phyloP scores from a whole-genome alignment of 1,140 invertebrate genomes.

The Aricia agestis region DNA sequence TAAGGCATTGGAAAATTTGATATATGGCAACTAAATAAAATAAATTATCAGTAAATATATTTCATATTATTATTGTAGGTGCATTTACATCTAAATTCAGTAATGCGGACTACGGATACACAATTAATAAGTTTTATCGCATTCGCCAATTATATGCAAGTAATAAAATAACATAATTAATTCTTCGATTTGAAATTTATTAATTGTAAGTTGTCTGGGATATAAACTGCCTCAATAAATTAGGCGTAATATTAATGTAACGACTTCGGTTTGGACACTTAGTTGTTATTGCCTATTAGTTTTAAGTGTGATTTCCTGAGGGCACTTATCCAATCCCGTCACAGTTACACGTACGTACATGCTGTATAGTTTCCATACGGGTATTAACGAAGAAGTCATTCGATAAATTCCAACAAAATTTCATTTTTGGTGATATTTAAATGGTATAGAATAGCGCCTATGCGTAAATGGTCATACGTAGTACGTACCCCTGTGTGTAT shows the following conservation, averaged over 20 bases:
- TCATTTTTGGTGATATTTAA: too few species aligned
- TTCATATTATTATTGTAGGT: too few species aligned
- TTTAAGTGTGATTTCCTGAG: constrained; percentile 1
- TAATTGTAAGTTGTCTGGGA: not conserved
- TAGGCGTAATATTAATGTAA: not conserved
- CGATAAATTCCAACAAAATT: too few species aligned
- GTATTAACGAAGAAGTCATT: too few species aligned
- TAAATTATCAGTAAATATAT: too few species aligned
- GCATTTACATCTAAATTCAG: not conserved
- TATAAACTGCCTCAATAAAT: not conserved
- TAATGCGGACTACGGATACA: not conserved
- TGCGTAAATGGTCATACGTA: too few species aligned
- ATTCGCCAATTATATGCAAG: constrained; percentile 22
- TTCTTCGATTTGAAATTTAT: not conserved
- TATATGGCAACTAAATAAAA: too few species aligned
- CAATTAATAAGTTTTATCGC: constrained; percentile 25
- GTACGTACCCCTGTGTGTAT: too few species aligned
- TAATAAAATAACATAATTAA: not conserved
- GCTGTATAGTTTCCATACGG: not conserved
- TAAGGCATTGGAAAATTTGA: not conserved
- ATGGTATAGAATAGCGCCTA: not conserved
- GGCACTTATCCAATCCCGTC: not conserved
- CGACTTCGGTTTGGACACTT: constrained; percentile 2
- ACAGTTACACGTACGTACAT: not conserved
- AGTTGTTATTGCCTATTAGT: constrained; percentile 3